A percentile compares a stretch with the other conserved stretches of the same genome.
phyloP scores from a whole-genome alignment of 1,140 invertebrate species.

The Magallana gigas region DNA sequence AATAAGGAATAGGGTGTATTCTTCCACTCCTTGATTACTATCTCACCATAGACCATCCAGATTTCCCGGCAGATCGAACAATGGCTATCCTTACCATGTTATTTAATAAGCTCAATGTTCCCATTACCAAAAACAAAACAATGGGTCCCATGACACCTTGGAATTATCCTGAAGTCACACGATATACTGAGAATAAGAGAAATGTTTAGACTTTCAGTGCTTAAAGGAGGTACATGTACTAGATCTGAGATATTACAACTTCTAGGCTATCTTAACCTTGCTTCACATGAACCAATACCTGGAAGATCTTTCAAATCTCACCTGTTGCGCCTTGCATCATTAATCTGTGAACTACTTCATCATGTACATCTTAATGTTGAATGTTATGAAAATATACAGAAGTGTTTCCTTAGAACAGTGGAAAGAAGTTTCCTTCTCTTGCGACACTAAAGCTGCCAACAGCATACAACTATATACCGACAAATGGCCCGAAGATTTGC shows the following conservation, averaged over 20 bases:
- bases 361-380: conserved; percentile 36
- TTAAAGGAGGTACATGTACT: conserved; percentile 46
- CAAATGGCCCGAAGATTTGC: conserved; percentile 24
- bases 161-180: conserved; percentile 43
- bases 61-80: not conserved
- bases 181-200: conserved; percentile 41
- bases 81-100: conserved; percentile 10
- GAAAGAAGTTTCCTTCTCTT: conserved; percentile 52
- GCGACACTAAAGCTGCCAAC: not conserved
- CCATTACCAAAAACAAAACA: not conserved
- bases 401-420: conserved; percentile 40
- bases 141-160: conserved; percentile 43
- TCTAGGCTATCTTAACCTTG: conserved; percentile 46
- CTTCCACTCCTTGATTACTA: conserved; percentile 41
- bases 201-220: not conserved
- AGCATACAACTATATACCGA: conserved; percentile 41
- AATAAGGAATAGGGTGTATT: conserved; percentile 34
- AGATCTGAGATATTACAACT: conserved; percentile 47
- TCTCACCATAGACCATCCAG: not conserved
- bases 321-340: conserved; percentile 29
- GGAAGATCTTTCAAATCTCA: conserved; percentile 43
- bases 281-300: conserved; percentile 19
- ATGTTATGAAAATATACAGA: conserved; percentile 47
- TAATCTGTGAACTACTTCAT: conserved; percentile 40
- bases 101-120: conserved; percentile 17